These are phyloP conservation scores for Trogon surrucura DNA, from an alignment of 2,113 vertebrate genomes.

Conservation along the genomic window DNA sequence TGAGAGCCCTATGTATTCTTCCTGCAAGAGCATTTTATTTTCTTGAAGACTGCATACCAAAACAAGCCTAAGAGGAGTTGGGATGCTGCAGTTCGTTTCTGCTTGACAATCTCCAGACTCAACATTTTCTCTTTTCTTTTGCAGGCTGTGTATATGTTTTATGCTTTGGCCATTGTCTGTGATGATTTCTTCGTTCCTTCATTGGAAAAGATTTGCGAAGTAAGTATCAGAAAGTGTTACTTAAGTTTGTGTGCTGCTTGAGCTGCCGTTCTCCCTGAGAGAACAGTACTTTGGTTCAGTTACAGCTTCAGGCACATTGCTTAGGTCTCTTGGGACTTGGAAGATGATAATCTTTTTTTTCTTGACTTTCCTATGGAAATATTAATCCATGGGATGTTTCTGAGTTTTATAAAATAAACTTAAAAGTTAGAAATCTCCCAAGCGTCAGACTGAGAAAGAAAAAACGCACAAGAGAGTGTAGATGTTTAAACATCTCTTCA, in stretches of 20 bases:
- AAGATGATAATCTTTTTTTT: neutral
- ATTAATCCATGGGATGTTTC: neutral
- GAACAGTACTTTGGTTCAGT: neutral
- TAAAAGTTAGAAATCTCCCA: neutral
- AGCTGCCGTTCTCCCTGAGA: neutral
- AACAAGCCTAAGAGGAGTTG: neutral
- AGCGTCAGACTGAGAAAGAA: neutral
- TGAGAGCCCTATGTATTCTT: neutral
- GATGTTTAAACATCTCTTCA: neutral
- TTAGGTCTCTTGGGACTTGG: neutral
- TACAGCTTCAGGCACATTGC: neutral
- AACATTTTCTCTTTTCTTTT: conserved; percentile 32
- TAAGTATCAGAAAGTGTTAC: conserved; percentile 59
- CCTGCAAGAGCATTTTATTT: neutral
- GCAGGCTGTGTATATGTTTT: conserved; percentile 98
- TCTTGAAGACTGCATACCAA: neutral
- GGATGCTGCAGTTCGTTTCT: neutral
- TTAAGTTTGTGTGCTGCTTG: neutral
- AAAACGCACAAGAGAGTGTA: neutral
- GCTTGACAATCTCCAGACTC: neutral
- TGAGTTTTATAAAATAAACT: neutral
- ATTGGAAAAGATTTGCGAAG: conserved; percentile 95
- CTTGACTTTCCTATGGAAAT: neutral
- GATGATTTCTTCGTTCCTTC: conserved; percentile 99
- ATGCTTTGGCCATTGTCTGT: conserved; percentile 93